Base-by-base conservation (phyloP, 2,797 vertebrate genomes). In the Notolabrus celidotus region DNA sequence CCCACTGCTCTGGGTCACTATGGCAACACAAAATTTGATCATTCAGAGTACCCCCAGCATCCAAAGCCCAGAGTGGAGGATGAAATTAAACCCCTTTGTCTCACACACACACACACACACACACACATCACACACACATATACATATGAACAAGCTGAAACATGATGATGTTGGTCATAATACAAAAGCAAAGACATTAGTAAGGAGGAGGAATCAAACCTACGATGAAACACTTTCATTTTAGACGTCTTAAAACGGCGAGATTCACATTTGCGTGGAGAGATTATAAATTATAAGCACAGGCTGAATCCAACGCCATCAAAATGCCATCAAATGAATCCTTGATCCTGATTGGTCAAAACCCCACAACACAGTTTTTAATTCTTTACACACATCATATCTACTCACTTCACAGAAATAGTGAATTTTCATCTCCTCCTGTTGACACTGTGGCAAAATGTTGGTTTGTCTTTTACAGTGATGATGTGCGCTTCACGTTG, bases 1-100 rank as follows among this genome's bases (percentile, higher is more conserved):
- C 77, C 76, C 68, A 54, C 51, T 16, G 68, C 68, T 72, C 50
- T 49, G 51, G 50, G 63, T 89, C 72, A 68, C 75, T 84, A 85
- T 80, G 57, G 80, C 63, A 88, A 90, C 75, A 22, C 51, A 67
- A 74, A 61, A 70, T 70, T 52, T 73, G 61, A 77, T 78, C 76
- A 68, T 77, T 68, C 79, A 79, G 73, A 74, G 52, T 39, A 71
- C 6, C 46, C 55, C 16, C 39, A 45, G 23, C 34, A 66, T 61
- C 61, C 36, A 52, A 63, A 61, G 20, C 45, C 19, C 49, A 46
- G 42, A 46, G 33, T 16, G 19, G 42, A 80, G 67, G 51, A 60
- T 38, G 50, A 77, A 85, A 78, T 80, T 23, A 64, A 59, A 39
- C 45, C 41, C 8, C 34, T 79, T 54, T 34, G 31, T 70, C 33